Conservation (phyloP, 2,113 vertebrate species). For the Falco punctatus region DNA sequence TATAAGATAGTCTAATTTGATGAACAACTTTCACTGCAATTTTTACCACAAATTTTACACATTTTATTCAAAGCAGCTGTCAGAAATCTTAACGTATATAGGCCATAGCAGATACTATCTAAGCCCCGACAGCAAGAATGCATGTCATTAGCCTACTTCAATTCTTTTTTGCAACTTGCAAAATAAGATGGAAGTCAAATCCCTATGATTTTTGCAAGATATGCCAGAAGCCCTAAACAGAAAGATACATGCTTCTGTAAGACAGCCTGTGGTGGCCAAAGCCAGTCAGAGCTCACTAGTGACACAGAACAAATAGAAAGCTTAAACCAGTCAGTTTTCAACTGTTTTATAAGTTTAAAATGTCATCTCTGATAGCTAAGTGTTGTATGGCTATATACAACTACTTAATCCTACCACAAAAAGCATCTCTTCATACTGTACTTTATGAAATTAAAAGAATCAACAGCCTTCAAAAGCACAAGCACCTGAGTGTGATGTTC, state of each 20-base stretch:
- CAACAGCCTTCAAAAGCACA: neutral
- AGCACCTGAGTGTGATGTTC: neutral
- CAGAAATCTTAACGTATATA: neutral
- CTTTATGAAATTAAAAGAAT: neutral
- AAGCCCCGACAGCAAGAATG: neutral
- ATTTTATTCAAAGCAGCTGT: slow-evolving; percentile 9
- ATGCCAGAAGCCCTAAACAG: neutral
- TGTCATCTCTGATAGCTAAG: neutral
- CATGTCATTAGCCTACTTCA: slow-evolving; percentile 21
- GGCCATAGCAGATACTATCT: neutral
- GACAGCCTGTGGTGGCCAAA: neutral
- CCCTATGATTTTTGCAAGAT: neutral
- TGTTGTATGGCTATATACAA: neutral
- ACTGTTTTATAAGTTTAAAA: neutral
- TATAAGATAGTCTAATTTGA: neutral
- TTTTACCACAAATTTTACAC: neutral
- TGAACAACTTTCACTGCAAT: neutral
- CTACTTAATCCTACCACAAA: neutral
- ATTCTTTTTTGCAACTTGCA: neutral
- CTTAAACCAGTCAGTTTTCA: neutral
- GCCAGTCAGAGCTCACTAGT: neutral
- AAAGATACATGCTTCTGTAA: neutral
- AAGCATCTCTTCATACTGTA: neutral
- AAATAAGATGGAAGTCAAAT: neutral
- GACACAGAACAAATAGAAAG: neutral